Evolutionary conservation across 1,140 invertebrate genomes (phyloP), one percentile per base, ranked within the genome.

Genomic region (Drosophila ambigua): DNA sequence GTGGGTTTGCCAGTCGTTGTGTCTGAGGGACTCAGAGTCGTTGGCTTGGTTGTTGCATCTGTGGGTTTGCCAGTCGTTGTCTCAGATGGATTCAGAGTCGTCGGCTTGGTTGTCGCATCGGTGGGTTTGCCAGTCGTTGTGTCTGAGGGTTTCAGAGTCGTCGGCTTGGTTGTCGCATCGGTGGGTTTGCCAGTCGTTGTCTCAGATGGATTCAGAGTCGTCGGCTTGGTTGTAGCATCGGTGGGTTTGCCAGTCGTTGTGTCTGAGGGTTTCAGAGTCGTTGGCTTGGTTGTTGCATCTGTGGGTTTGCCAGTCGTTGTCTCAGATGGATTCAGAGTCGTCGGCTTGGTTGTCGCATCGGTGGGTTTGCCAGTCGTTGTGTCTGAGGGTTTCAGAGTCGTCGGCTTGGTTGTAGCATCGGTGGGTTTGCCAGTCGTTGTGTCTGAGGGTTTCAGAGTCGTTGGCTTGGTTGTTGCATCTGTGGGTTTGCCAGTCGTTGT

Each of bases 1-100:
- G 52, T 54, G 35, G 53, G 31, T 35, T 39, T 41, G 0, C 9
- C 6, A 26, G 53, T 41, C n/a, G 53, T 55, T 2, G 53, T 31
- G 0, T 43, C 13, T 1, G 31, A 39, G 0, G 28, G 13, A 5
- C 41, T 39, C 4, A 20, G 20, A 20, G 20, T 20, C 20, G 20
- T 20, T 20, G 20, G 20, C 20, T 53, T 31, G 1, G 53, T 23
- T 16, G 31, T 54, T 0, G 6, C 13, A 5, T 31, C 23, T 7
- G 31, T 52, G n/a, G 28, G n/a, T 16, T 52, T 35, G 1, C 35
- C 13, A 2, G 35, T 41, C 16, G 31, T 11, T 0, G 26, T 28
- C 0, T 28, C 26, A 6, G 26, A 28, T 6, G 26, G 26, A 6
- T 28, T 28, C 26, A 28, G 26, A 28, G 43, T 45, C 1, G 54